phyloP scores from a whole-genome alignment of 2,113 vertebrate species.

The Gambusia holbrooki region DNA sequence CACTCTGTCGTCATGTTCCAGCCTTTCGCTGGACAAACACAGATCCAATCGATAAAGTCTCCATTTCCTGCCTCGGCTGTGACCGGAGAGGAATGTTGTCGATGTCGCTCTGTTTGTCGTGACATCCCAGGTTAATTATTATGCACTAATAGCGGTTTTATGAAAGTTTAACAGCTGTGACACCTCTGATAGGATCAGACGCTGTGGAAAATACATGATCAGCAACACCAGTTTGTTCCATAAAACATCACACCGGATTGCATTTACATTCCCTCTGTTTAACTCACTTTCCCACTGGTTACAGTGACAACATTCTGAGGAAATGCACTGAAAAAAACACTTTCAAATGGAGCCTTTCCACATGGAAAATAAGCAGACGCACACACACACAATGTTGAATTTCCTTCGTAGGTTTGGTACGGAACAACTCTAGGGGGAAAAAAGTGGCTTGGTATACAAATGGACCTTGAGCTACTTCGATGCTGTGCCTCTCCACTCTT shows the following conservation, averaged over 20 bases:
- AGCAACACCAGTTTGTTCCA: background rate
- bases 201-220: background rate
- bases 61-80: background rate
- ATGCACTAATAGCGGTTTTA: background rate
- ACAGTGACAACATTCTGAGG: background rate
- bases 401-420: background rate
- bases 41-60: background rate
- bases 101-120: background rate
- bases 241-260: background rate
- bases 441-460: background rate
- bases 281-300: background rate
- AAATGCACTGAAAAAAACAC: too few species aligned
- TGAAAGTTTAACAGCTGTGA: background rate
- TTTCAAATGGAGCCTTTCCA: too few species aligned
- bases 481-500: too few species aligned
- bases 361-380: background rate
- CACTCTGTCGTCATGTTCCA: background rate
- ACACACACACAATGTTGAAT: background rate
- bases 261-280: background rate
- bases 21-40: background rate
- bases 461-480: too few species aligned
- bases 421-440: background rate
- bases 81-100: background rate
- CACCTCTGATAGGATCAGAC: background rate
- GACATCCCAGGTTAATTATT: slow-evolving; percentile 21